These are phyloP conservation scores for Pseudopodoces humilis DNA, from an alignment of 2,113 vertebrate genomes.

Conservation along the genomic window DNA sequence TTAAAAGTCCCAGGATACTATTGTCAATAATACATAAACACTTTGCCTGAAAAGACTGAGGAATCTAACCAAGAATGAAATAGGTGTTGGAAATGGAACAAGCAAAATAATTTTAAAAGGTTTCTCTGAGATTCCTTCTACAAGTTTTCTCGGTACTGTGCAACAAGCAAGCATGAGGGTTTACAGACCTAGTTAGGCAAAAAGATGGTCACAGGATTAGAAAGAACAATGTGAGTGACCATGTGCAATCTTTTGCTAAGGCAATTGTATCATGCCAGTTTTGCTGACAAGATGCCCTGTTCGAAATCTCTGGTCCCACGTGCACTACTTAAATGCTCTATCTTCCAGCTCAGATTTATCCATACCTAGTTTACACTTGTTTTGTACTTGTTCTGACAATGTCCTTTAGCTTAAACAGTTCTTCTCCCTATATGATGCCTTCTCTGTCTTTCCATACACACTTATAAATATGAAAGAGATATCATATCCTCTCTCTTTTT, in stretches of 20 bases:
- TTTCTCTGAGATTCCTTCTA: neutral
- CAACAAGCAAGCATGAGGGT: neutral
- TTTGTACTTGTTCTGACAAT: neutral
- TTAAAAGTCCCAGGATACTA: neutral
- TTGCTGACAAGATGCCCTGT: neutral
- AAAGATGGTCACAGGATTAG: neutral
- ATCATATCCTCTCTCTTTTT: neutral
- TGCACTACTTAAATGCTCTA: neutral
- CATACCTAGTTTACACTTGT: neutral
- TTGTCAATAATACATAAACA: neutral
- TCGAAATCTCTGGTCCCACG: accelerated
- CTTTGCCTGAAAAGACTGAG: neutral
- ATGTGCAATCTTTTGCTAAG: neutral
- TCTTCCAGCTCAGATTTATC: neutral
- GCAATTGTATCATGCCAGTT: neutral
- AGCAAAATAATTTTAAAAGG: neutral
- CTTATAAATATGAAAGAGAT: neutral
- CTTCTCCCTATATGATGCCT: neutral
- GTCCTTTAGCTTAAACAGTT: neutral
- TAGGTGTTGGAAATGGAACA: neutral
- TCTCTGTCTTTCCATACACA: neutral
- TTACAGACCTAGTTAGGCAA: neutral
- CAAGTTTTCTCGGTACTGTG: neutral
- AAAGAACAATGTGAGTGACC: neutral
- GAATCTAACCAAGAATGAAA: neutral